phyloP scores from a whole-genome alignment of 64 coral and sea anemone species.

The Trachythela sp. region DNA sequence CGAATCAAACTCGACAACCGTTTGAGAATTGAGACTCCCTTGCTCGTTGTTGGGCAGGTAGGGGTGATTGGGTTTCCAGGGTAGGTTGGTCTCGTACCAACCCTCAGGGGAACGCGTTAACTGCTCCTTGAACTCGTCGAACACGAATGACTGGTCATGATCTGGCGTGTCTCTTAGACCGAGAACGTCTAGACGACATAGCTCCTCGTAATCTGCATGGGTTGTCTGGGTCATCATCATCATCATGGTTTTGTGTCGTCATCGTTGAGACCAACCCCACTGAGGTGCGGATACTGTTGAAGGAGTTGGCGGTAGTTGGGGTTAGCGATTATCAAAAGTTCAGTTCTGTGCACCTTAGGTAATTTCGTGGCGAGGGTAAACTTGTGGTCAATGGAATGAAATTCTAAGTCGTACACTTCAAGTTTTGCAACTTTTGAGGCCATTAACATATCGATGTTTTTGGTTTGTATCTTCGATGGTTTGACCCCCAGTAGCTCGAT shows the following conservation, averaged over 20 bases:
- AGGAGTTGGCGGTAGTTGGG: conserved; percentile 31
- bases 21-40: not conserved
- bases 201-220: too few relatives aligned
- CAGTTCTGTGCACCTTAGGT: conserved; percentile 4
- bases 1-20: too few relatives aligned
- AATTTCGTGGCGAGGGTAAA: conserved; percentile 1
- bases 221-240: too few relatives aligned
- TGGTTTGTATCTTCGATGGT: too few relatives aligned
- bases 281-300: conserved; percentile 19
- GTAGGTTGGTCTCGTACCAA: too few relatives aligned
- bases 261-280: conserved; percentile 23
- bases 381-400: not conserved
- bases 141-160: not conserved
- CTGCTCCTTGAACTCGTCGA: not conserved
- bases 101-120: not conserved
- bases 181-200: not conserved
- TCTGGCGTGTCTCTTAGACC: not conserved
- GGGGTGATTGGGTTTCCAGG: not conserved
- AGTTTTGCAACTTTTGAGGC: too few relatives aligned
- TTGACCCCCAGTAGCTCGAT: too few relatives aligned
- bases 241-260: too few relatives aligned
- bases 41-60: not conserved
- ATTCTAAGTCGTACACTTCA: too few relatives aligned
- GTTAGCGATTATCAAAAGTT: conserved; percentile 47
- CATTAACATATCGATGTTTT: too few relatives aligned